Evolutionary conservation across 2,888 invertebrate species (phyloP).

Genomic region (Drosophila nigricruria): DNA sequence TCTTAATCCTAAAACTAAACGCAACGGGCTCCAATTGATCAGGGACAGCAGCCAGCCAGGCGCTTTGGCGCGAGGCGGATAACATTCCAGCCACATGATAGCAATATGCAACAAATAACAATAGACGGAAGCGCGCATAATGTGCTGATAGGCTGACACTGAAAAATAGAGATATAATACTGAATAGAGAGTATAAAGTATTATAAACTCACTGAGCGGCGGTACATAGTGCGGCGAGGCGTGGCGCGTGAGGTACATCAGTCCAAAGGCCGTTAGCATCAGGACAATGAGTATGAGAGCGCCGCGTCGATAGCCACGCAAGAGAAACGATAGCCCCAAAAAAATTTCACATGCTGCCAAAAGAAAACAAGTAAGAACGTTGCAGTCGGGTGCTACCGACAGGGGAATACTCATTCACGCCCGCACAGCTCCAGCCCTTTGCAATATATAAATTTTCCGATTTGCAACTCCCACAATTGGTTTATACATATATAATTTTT

Average conservation of each 20-base stretch:
- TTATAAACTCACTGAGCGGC: conserved; percentile 73
- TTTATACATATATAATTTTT: too few species aligned
- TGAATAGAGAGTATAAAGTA: background rate
- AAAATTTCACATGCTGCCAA: conserved; percentile 75
- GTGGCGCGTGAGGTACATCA: conserved; percentile 81
- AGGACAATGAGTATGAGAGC: conserved; percentile 77
- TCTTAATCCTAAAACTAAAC: conserved; percentile 74
- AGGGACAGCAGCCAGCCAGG: conserved; percentile 56
- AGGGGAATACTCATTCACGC: too few species aligned
- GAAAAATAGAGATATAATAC: background rate
- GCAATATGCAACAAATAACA: conserved; percentile 81
- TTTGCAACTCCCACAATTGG: too few species aligned
- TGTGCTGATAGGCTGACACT: conserved; percentile 80
- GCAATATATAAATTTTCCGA: too few species aligned
- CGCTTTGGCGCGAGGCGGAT: conserved; percentile 79
- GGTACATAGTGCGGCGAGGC: conserved; percentile 83
- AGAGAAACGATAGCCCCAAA: conserved; percentile 78
- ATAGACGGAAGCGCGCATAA: conserved; percentile 69
- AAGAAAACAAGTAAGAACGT: too few species aligned
- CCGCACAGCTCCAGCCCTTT: too few species aligned
- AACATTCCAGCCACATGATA: conserved; percentile 80
- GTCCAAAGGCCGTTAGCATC: conserved; percentile 71
- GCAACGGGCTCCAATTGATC: conserved; percentile 70
- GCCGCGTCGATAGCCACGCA: conserved; percentile 80
- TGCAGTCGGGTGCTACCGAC: too few species aligned